phyloP scores from a whole-genome alignment of 2,797 vertebrate species.

The Spatula versicolor region DNA sequence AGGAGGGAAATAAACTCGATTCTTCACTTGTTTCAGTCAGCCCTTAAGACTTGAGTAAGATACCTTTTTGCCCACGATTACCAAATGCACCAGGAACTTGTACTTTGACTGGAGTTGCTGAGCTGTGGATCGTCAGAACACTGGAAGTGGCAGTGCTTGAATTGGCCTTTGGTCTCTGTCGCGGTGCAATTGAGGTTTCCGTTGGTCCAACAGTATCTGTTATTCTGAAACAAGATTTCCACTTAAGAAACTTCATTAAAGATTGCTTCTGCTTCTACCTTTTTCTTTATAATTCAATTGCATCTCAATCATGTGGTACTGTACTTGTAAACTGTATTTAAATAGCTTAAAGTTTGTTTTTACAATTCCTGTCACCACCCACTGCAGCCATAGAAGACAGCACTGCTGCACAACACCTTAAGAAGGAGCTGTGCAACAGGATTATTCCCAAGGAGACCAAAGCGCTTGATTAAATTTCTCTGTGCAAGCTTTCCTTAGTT shows the following conservation, averaged over 20 bases:
- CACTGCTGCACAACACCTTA: neutral
- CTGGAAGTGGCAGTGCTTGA: constrained; percentile 78
- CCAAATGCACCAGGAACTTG: constrained; percentile 81
- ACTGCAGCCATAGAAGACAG: accelerated
- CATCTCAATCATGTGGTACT: neutral
- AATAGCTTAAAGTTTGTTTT: neutral
- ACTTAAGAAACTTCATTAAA: neutral
- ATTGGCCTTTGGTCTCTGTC: constrained; percentile 94
- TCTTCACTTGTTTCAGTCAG: neutral
- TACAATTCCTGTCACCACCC: neutral
- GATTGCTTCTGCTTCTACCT: neutral
- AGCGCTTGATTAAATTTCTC: neutral
- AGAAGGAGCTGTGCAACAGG: constrained; percentile 5
- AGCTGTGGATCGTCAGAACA: constrained; percentile 87
- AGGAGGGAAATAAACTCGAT: accelerated
- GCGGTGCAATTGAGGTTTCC: constrained; percentile 97
- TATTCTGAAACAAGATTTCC: constrained; percentile 83
- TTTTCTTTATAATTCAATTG: neutral
- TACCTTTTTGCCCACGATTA: constrained; percentile 90
- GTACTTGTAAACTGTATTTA: neutral
- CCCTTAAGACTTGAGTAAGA: neutral
- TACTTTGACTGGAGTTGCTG: constrained; percentile 91
- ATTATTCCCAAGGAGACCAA: neutral
- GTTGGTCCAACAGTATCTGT: constrained; percentile 94
- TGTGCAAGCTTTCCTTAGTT: neutral